Evolutionary conservation across 2,797 vertebrate genomes (phyloP), one percentile per base, ranked within the genome.

Genomic region (Siniperca obscura): DNA sequence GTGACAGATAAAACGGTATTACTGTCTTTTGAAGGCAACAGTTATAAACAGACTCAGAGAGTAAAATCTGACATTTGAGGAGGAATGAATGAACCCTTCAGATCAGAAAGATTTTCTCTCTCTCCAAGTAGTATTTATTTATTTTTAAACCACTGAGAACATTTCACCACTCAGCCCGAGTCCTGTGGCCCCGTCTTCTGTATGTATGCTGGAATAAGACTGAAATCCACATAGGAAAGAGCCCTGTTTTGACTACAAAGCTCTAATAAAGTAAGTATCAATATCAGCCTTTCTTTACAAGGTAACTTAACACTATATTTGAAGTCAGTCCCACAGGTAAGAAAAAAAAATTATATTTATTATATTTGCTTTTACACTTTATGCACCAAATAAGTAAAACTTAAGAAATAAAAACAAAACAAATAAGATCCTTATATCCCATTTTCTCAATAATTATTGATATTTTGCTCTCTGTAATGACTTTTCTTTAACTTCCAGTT

Each of bases 181-280:
- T 27, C 40, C 10, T 50, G 34, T 42, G 67, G 48, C 46, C 21
- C 25, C 44, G 69, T 50, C 42, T 56, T 65, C 60, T 55, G 27
- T 44, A 56, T 19, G 27, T 71, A 36, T 16, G 44, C 59, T 56
- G 42, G 12, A 55, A 62, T 50, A 57, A 74, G 46, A 40, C 25
- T 38, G 65, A 5, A 65, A 74, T 36, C 46, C 53, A 48, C 25
- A 3, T 16, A 65, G 55, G 25, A 80, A 72, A 61, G 8, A 82
- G 60, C 19, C 30, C 16, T 38, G 16, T 48, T 83, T 75, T 57
- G 55, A 68, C 74, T 7, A 46, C 22, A 48, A 69, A 66, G n/a
- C n/a, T 22, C 17, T 70, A 60, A 62, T 62, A 40, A 82, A 78
- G 72, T 70, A 75, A 61, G 65, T 60, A 83, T 59, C n/a, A 80